Evolutionary conservation across 2,113 vertebrate species (phyloP).

Genomic region (Glaucidium brasilianum): DNA sequence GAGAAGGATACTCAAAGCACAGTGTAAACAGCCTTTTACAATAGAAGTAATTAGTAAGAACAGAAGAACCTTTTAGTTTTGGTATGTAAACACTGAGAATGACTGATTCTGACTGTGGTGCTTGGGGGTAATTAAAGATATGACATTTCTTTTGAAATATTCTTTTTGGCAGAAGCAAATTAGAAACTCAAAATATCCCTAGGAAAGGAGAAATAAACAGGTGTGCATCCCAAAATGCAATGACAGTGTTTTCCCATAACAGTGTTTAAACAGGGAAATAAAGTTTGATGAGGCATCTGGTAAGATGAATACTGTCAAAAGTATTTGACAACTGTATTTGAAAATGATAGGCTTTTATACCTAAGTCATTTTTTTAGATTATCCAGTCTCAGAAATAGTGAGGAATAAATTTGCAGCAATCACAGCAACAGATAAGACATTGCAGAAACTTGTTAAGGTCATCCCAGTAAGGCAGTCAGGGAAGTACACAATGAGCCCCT

Average conservation of each 20-base stretch:
- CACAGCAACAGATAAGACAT: not conserved
- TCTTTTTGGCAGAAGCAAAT: not conserved
- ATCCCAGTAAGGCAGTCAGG: not conserved
- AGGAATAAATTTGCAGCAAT: not conserved
- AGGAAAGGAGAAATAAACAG: not conserved
- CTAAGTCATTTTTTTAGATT: not conserved
- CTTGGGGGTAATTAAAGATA: not conserved
- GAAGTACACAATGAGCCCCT: not conserved
- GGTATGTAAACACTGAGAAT: not conserved
- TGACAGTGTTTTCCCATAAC: not conserved
- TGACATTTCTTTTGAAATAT: not conserved
- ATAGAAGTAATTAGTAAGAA: not conserved
- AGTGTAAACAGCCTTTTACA: not conserved
- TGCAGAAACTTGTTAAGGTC: not conserved
- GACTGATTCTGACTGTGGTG: not conserved
- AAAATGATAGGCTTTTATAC: not conserved
- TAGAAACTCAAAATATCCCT: not conserved
- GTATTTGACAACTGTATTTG: not conserved
- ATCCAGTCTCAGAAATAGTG: not conserved
- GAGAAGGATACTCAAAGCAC: not conserved
- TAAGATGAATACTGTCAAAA: not conserved
- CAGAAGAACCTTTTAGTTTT: not conserved
- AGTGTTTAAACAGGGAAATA: not conserved
- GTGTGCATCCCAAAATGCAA: not conserved
- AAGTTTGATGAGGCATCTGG: not conserved